Evolutionary conservation across 2,113 vertebrate genomes (phyloP).

Genomic region (Drymodes brunneopygia): DNA sequence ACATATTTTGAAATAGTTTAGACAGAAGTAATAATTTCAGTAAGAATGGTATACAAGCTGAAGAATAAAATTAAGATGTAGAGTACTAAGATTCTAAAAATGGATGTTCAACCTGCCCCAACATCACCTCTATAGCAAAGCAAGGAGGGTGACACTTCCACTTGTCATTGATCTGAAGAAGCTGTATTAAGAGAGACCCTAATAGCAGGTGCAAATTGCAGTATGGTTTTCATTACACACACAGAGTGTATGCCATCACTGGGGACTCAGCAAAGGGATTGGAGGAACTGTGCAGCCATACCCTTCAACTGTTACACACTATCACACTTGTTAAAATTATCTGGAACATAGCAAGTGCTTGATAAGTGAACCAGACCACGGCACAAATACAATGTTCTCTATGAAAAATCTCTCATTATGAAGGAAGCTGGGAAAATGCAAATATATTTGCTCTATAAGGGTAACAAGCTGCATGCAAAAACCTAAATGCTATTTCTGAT

Average conservation of each 20-base stretch:
- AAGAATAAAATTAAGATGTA: background rate
- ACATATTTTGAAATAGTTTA: background rate
- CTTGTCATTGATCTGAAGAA: background rate
- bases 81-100: background rate
- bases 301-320: background rate
- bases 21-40: background rate
- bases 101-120: background rate
- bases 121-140: background rate
- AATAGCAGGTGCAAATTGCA: constrained; percentile 1
- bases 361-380: background rate
- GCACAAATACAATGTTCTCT: background rate
- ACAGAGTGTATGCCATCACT: background rate
- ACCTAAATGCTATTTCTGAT: background rate
- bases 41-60: background rate
- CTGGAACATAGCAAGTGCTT: background rate
- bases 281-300: background rate
- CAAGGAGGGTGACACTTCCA: background rate
- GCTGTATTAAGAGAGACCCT: background rate
- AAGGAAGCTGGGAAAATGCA: constrained; percentile 11
- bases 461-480: constrained; percentile 18
- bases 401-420: background rate
- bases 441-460: background rate
- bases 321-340: constrained; percentile 31
- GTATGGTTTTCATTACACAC: background rate
- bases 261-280: background rate